Base-by-base conservation (phyloP, 2,113 vertebrate genomes). In the Turnix velox region DNA sequence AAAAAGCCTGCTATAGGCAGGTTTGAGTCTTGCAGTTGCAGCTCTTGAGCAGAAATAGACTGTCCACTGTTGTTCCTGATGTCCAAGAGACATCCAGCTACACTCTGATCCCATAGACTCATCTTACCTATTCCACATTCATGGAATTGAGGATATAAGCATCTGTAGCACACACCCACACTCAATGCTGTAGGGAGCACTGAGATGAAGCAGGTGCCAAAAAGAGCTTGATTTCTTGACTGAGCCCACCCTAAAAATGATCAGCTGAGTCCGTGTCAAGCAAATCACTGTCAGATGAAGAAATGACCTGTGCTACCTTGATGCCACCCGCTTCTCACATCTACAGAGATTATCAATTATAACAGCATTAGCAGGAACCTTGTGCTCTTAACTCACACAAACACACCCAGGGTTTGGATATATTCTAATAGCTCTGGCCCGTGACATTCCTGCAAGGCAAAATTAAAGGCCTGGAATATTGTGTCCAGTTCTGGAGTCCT, bases 381-480 rank as follows among this genome's bases (percentile, higher is more conserved):
- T 62, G 74, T 16, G 17, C 43, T 79, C 69, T 52, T 87, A 79
- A 49, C 66, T 73, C 82, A 61, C 77, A 54, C 66, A 88, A 86
- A 87, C 48, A 90, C 12, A 14, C 3, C 7, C 48, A 52, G 0
- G 0, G 42, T 72, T 90, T 52, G 90, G 68, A 67, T 61, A 52
- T 55, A 87, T 81, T 89, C 83, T 90, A 92, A 82, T 76, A 92
- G 71, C 88, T 94, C 69, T 77, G 80, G 77, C 57, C 89, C 57
- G 24, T 80, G 90, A 96, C 92, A 94, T 93, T 95, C 88, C 88
- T 93, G 54, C 83, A 63, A 94, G 94, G 96, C 91, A 88, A 62
- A 94, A 92, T 79, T 86, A 71, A 93, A n/a, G n/a, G n/a, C n/a
- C n/a, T n/a, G n/a, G n/a, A n/a, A n/a, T n/a, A n/a, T n/a, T n/a